phyloP scores from a whole-genome alignment of 2,888 invertebrate genomes.

The Helicoverpa assulta region DNA sequence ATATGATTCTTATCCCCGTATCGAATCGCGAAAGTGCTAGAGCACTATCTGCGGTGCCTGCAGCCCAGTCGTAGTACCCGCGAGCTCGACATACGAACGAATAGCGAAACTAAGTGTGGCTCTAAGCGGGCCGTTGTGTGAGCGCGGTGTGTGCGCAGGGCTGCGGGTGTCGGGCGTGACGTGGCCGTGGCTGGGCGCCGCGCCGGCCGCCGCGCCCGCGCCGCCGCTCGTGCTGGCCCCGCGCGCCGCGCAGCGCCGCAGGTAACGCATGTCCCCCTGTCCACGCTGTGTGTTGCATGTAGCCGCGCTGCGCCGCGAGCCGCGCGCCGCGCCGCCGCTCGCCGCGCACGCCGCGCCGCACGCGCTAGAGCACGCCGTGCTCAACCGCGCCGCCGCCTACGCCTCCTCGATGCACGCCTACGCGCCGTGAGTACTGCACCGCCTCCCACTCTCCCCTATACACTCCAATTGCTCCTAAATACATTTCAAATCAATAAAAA shows the following conservation, averaged over 20 bases:
- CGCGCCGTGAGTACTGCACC: constrained; percentile 94
- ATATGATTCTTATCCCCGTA: constrained; percentile 72
- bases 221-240: constrained; percentile 93
- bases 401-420: constrained; percentile 96
- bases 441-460: not conserved
- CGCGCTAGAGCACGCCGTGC: constrained; percentile 94
- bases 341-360: constrained; percentile 83
- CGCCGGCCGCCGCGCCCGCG: constrained; percentile 91
- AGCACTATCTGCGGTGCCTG: constrained; percentile 29
- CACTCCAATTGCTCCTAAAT: too few relatives aligned
- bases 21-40: constrained; percentile 21
- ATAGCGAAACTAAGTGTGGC: not conserved
- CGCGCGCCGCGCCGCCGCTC: constrained; percentile 90
- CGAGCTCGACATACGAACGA: constrained; percentile 8
- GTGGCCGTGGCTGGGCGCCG: constrained; percentile 94
- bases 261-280: constrained; percentile 87
- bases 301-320: constrained; percentile 93
- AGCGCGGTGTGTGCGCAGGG: constrained; percentile 90
- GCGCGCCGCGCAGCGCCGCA: constrained; percentile 93
- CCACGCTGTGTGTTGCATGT: constrained; percentile 83
- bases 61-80: constrained; percentile 5
- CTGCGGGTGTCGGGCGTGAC: constrained; percentile 94
- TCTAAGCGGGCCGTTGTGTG: constrained; percentile 64
- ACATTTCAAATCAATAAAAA: too few relatives aligned
- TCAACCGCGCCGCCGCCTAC: constrained; percentile 92